Evolutionary conservation across 2,113 vertebrate species (phyloP).

Genomic region (Trogon melanurus): DNA sequence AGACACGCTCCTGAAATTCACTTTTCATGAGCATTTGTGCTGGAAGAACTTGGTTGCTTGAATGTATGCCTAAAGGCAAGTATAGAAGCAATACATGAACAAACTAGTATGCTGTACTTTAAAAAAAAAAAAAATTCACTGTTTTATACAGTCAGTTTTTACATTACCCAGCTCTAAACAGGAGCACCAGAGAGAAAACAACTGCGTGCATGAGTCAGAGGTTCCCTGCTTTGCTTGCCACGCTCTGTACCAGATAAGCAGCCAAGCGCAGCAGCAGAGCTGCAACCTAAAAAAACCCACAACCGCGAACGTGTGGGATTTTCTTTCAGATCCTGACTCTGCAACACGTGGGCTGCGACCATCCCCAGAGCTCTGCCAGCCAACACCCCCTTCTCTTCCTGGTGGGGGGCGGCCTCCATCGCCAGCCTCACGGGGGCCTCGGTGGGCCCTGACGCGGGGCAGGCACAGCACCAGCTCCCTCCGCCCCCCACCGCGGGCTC

Average conservation of each 20-base stretch:
- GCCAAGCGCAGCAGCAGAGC: not conserved
- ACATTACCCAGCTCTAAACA: not conserved
- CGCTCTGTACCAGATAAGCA: not conserved
- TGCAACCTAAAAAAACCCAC: not conserved
- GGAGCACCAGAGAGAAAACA: not conserved
- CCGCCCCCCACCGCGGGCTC: too few relatives aligned
- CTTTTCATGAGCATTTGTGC: not conserved
- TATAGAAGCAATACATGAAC: rapidly evolving
- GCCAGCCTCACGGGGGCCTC: too few relatives aligned
- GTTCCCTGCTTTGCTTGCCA: not conserved
- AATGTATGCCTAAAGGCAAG: not conserved
- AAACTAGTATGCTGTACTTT: not conserved
- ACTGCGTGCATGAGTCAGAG: not conserved
- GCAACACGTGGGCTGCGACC: rapidly evolving
- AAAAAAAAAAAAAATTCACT: not conserved
- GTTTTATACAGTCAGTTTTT: not conserved
- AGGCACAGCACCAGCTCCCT: rapidly evolving
- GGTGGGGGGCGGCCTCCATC: rapidly evolving
- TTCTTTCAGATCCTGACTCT: not conserved
- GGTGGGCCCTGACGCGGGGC: not conserved
- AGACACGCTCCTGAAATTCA: not conserved
- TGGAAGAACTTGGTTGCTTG: not conserved
- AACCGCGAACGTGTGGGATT: too few relatives aligned
- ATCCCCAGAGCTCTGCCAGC: too few relatives aligned
- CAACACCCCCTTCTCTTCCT: rapidly evolving